Percentiles rank a stretch among this genome's conserved stretches.
phyloP scores from a whole-genome alignment of 2,113 vertebrate genomes.

The Grantiella picta region DNA sequence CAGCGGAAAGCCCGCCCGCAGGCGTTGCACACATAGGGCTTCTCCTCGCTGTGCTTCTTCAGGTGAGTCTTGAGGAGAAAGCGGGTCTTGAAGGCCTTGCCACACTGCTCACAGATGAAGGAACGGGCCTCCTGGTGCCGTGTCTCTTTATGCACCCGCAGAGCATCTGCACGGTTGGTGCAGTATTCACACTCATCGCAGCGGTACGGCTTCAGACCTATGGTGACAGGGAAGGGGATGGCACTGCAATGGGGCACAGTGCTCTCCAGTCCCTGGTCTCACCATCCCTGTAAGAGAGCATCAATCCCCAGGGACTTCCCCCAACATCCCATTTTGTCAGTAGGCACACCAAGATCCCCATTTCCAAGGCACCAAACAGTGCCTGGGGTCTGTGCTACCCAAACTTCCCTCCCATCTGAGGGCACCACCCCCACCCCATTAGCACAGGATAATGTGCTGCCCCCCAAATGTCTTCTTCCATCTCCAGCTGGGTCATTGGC shows the following conservation, averaged over 20 bases:
- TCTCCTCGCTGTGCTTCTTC: slow-evolving; percentile 89
- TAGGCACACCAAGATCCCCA: neutral
- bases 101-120: slow-evolving; percentile 95
- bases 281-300: neutral
- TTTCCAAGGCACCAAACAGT: neutral
- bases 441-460: neutral
- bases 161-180: slow-evolving; percentile 89
- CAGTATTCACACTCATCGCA: slow-evolving; percentile 91
- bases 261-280: neutral
- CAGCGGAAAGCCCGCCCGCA: slow-evolving; percentile 91
- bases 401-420: neutral
- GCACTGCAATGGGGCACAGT: accelerated
- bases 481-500: neutral
- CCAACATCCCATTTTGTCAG: neutral
- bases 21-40: slow-evolving; percentile 83
- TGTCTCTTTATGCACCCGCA: slow-evolving; percentile 87
- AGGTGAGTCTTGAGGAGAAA: slow-evolving; percentile 94
- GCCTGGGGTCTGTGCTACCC: neutral
- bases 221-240: neutral
- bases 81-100: slow-evolving; percentile 94
- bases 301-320: neutral
- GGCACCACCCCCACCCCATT: neutral
- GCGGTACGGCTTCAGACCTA: slow-evolving; percentile 88
- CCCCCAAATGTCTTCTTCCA: neutral
- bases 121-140: slow-evolving; percentile 86